Base-by-base conservation (phyloP, 2,797 vertebrate genomes). In the Rhynchonycteris naso region DNA sequence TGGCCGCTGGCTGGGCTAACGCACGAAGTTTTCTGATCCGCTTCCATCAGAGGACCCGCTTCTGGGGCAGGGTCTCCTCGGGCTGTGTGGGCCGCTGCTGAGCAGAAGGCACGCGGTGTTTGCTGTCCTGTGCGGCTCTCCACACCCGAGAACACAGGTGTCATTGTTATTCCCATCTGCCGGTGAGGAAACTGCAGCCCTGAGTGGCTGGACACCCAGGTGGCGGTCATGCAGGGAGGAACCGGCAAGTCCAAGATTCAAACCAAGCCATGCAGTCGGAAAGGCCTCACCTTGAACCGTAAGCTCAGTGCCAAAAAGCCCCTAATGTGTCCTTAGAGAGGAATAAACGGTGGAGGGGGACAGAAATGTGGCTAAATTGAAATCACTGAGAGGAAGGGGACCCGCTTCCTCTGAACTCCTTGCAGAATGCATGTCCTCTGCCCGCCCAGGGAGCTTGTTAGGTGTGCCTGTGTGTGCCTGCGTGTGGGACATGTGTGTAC, bases 181-280 rank as follows among this genome's bases (percentile, higher is more conserved):
- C 13, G 5, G 1, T n/a, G 35, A 15, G 78, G 52, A 68, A 35
- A 24, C 72, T 26, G 81, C 38, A 21, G 26, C 78, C 16, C 22
- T 7, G 8, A 66, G 61, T 2, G 4, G 8, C 4, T 3, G n/a
- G 71, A 30, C 65, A 11, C 10, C 24, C 11, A 30, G 30, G 47
- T 65, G 74, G 15, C 6, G 33, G 26, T 16, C 68, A 54, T n/a
- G 26, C 5, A 4, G 21, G 79, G 21, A 13, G 22, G 50, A 65
- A 24, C 38, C 11, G 50, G 54, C 56, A 63, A 54, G 21, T 68
- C 59, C 21, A 7, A 56, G 35, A 68, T 43, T 66, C 66, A 28
- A 7, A 79, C 13, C 18, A 26, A 16, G 1, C 22, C 33, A 5
- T 0, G 7, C 14, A 6, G 26, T 26, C 63, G 1, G 0, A 21